Base-by-base conservation (phyloP, 2,797 vertebrate species). In the Pseudomugil gertrudae region DNA sequence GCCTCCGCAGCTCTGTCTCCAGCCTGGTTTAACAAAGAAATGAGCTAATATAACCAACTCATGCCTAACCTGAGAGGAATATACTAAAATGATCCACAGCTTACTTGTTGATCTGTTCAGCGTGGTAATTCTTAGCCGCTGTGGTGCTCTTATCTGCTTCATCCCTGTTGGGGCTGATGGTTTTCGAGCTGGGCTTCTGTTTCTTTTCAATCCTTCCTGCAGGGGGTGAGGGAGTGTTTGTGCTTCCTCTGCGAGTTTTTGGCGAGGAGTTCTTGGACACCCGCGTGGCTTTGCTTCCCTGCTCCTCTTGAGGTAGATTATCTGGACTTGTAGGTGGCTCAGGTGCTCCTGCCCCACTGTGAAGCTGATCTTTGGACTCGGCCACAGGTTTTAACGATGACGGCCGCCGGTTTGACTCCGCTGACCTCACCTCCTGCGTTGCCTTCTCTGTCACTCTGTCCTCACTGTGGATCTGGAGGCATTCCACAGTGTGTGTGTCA, bases 281-380 rank as follows among this genome's bases (percentile, higher is more conserved):
- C 62, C 87, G 88, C 0, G 55, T 40, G 50, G 81, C 78, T 89
- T 93, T 94, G 74, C 63, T 54, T 40, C 89, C 89, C 17, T 83
- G 90, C 68, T 95, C 94, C 45, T 95, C 94, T 56, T 94, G 94
- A 93, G 92, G 92, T 91, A 93, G 89, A 58, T 78, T 87, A 79
- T 94, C 93, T 3, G 79, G 36, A 51, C 66, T 40, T 2, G 56
- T 13, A 0, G 83, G 66, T 63, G 79, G 54, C 11, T 93, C 93
- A 1, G 73, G 51, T 26, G 71, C 86, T 30, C 62, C 81, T 1
- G 78, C 40, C 36, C 76, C 76, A 13, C 81, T 56, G 17, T 72
- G 72, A 29, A 69, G 78, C 26, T 54, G 33, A 29, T 93, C 92
- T 69, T 78, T 89, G 79, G 85, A 57, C 67, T 94, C 94, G 4